phyloP scores from a whole-genome alignment of 2,113 vertebrate genomes.

The Anoplopoma fimbria region DNA sequence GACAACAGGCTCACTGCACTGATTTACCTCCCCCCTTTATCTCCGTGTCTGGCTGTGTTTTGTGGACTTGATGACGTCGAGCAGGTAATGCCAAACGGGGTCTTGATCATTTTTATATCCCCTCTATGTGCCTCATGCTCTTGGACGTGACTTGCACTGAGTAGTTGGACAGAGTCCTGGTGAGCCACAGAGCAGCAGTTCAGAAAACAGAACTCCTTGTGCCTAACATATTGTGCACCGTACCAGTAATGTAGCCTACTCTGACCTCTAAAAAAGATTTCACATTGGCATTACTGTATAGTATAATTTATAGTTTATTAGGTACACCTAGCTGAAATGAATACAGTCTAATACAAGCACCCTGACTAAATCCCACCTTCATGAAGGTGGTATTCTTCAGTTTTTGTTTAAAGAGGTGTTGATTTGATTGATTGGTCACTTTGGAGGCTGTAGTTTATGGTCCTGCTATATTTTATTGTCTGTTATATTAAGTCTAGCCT shows the following conservation, averaged over 20 bases:
- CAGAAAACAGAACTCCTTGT: not conserved
- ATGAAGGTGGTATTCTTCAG: too few relatives aligned
- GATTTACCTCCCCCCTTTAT: slow-evolving; percentile 53
- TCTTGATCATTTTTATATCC: slow-evolving; percentile 65
- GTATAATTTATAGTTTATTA: not conserved
- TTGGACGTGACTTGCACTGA: slow-evolving; percentile 34
- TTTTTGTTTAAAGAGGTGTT: not conserved
- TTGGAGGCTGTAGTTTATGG: not conserved
- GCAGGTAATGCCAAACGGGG: slow-evolving; percentile 43
- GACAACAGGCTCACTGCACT: slow-evolving; percentile 18
- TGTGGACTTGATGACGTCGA: slow-evolving; percentile 45
- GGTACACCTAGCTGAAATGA: not conserved
- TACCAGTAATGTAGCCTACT: not conserved
- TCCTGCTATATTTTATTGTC: not conserved
- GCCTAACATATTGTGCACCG: too few relatives aligned
- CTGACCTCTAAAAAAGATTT: not conserved
- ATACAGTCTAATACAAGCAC: not conserved
- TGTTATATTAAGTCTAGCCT: not conserved
- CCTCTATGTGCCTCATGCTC: slow-evolving; percentile 38
- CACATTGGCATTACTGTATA: not conserved
- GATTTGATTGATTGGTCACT: not conserved
- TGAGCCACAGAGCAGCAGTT: slow-evolving; percentile 10
- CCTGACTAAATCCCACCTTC: not conserved
- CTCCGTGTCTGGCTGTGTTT: slow-evolving; percentile 31
- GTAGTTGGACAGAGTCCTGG: not conserved